Conservation (phyloP, 1,140 invertebrate species). For the Mesaphorura yosii region DNA sequence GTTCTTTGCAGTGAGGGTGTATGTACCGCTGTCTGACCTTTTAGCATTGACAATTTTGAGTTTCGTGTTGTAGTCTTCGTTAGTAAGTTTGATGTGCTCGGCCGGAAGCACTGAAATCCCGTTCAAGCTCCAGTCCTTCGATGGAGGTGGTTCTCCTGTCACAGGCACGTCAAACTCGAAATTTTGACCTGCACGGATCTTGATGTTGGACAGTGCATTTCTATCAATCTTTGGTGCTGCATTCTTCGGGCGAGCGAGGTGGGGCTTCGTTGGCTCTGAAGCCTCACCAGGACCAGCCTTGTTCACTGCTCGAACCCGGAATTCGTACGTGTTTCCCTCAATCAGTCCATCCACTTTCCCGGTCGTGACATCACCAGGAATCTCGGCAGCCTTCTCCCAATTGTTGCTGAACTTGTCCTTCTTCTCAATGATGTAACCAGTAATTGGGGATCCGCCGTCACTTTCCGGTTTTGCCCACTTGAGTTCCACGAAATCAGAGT, state of each 20-base stretch:
- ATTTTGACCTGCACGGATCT: constrained; percentile 78
- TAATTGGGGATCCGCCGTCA: constrained; percentile 81
- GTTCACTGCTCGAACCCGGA: constrained; percentile 85
- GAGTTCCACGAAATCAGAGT: constrained; percentile 86
- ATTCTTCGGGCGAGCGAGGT: constrained; percentile 82
- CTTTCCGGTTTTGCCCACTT: constrained; percentile 72
- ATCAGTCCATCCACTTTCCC: constrained; percentile 76
- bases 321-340: constrained; percentile 85
- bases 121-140: constrained; percentile 81
- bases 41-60: constrained; percentile 78
- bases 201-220: constrained; percentile 83
- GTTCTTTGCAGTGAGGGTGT: constrained; percentile 82
- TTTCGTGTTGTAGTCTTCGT: constrained; percentile 77
- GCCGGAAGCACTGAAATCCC: constrained; percentile 63
- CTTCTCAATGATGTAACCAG: constrained; percentile 90
- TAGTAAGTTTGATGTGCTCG: constrained; percentile 69
- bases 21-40: constrained; percentile 75
- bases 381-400: constrained; percentile 76
- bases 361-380: constrained; percentile 66
- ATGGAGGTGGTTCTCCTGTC: constrained; percentile 82
- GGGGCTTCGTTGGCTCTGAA: constrained; percentile 73
- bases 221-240: constrained; percentile 84
- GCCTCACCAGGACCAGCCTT: constrained; percentile 42
- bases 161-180: constrained; percentile 91
- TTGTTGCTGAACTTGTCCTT: constrained; percentile 76